A percentile compares a stretch with the other conserved stretches of the same genome.
phyloP scores from a whole-genome alignment of 2,113 vertebrate species.

The Nerophis lumbriciformis region DNA sequence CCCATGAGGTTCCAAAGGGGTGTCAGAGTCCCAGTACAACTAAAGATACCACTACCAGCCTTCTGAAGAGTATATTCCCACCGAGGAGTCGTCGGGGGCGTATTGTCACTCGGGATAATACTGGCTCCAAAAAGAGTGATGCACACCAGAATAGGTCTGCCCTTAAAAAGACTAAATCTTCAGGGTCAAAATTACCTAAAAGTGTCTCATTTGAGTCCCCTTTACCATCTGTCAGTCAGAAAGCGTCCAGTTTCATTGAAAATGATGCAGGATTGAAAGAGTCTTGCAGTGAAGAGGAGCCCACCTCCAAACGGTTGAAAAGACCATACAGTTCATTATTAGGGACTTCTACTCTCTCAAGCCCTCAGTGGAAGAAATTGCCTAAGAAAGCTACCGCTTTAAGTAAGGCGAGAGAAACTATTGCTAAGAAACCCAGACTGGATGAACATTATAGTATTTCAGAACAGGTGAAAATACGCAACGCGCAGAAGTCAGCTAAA shows the following conservation, averaged over 20 bases:
- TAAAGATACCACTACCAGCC: no score
- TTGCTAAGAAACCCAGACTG: neutral
- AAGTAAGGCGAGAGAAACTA: neutral
- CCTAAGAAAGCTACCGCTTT: neutral
- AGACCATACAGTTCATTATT: neutral
- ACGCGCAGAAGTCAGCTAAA: conserved; percentile 15
- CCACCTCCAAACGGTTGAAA: neutral
- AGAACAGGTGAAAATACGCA: neutral
- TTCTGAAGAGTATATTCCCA: no score
- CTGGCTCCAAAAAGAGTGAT: neutral
- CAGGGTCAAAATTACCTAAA: neutral
- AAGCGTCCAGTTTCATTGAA: neutral
- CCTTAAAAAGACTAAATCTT: no score
- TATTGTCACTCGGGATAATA: neutral
- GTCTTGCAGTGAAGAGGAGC: neutral
- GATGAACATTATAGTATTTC: neutral
- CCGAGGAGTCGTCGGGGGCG: no score
- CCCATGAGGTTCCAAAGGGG: no score
- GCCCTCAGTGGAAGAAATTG: neutral
- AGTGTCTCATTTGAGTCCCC: neutral
- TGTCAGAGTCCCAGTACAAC: no score
- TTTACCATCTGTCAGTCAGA: neutral
- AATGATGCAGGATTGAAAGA: no score
- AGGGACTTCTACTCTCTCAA: neutral
- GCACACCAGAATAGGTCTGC: no score